Evolutionary conservation across 1,140 invertebrate genomes (phyloP).

Genomic region (Teleopsis dalmanni): DNA sequence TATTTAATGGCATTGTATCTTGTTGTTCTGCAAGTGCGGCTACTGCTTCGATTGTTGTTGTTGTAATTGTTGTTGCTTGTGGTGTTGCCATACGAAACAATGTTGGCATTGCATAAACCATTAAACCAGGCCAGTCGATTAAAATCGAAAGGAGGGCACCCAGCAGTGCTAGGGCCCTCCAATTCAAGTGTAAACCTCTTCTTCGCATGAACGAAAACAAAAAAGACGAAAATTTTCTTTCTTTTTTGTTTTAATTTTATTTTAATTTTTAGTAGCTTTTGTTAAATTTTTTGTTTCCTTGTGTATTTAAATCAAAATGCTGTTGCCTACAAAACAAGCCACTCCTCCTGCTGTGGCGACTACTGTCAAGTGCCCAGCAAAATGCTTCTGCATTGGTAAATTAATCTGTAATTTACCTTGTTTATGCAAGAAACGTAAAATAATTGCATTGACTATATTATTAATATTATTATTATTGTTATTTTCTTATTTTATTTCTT

Average conservation of each 20-base stretch:
- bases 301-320: neutral
- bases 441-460: too few relatives aligned
- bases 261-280: neutral
- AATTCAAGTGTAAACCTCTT: slow-evolving; percentile 40
- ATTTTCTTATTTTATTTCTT: too few relatives aligned
- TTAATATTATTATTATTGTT: too few relatives aligned
- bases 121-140: slow-evolving; percentile 30
- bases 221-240: slow-evolving; percentile 5
- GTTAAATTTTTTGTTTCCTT: neutral
- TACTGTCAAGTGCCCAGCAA: too few relatives aligned
- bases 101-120: slow-evolving; percentile 33
- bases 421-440: too few relatives aligned
- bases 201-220: slow-evolving; percentile 38
- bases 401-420: too few relatives aligned
- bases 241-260: neutral
- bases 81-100: slow-evolving; percentile 5
- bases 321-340: too few relatives aligned
- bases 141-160: slow-evolving; percentile 42
- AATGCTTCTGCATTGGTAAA: too few relatives aligned
- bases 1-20: neutral
- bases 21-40: slow-evolving; percentile 7
- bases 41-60: slow-evolving; percentile 4
- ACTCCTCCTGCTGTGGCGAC: too few relatives aligned
- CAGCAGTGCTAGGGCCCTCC: slow-evolving; percentile 45
- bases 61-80: slow-evolving; percentile 14